Evolutionary conservation across 2,888 invertebrate genomes (phyloP), one percentile per base, ranked within the genome.

Genomic region (Trisateles emortualis): DNA sequence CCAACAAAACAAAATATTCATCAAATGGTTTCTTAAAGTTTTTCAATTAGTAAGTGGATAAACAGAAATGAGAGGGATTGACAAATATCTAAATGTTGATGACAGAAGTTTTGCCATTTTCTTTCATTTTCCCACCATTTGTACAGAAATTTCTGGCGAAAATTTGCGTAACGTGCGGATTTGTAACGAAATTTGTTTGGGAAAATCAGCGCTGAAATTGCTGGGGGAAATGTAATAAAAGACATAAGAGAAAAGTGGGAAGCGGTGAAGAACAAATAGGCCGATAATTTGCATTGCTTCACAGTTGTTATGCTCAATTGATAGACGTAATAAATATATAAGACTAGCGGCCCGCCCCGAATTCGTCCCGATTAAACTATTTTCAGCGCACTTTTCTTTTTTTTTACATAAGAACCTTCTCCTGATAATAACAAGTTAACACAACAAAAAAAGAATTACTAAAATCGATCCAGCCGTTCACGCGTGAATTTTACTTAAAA

Each of bases 21-120:
- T 46, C 30, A 30, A 40, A 40, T 35, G 45, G 30, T 49, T 55
- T 47, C 38, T 48, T 33, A 54, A 70, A 75, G 68, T 72, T 73
- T 73, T 75, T 75, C 67, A 73, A 75, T 73, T 75, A 72, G 68
- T 68, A 46, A 52, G 10, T 40, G 19, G 5, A 35, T 50, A 42
- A 62, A 64, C 62, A 67, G 30, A 41, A 36, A 29, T 58, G 14
- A 17, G 29, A 41, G 38, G 40, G 19, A 50, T 53, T 48, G 51
- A 52, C 43, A 46, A 62, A 54, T 39, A 26, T 16, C 39, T 52
- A 48, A 45, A 32, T 14, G 41, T 24, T 30, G 22, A 36, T 32
- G 33, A 36, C n/a, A 30, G 42, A 48, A 50, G 41, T 55, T 55
- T 42, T 24, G 36, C 24, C 19, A 45, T 49, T 54, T 33, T 9